Conservation (phyloP, 2,113 vertebrate genomes). For the Saguinus imperator region DNA sequence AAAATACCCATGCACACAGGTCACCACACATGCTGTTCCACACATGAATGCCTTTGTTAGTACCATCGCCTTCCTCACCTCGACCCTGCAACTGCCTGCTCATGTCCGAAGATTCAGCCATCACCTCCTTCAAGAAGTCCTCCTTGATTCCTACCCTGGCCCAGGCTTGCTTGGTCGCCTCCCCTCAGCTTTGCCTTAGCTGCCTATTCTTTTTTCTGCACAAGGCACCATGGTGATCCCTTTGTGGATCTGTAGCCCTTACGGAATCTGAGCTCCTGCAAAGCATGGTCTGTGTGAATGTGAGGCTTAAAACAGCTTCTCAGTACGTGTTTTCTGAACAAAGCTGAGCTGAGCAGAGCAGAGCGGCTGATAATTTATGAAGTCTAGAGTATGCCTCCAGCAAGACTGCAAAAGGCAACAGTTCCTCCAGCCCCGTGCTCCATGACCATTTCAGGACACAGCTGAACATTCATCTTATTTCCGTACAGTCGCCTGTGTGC, state of each 20-base stretch:
- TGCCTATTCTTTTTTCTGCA: background rate
- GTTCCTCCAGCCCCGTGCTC: background rate
- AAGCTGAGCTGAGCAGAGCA: background rate
- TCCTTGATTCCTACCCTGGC: background rate
- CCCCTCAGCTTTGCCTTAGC: background rate
- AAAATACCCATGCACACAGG: background rate
- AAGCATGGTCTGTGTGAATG: accelerated
- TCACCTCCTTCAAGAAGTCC: background rate
- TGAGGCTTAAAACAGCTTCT: background rate
- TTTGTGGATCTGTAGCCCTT: too few relatives aligned
- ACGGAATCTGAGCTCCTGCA: background rate
- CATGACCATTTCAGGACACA: constrained; percentile 61
- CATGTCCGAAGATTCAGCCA: background rate
- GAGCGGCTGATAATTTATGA: background rate
- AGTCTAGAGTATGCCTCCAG: constrained; percentile 11
- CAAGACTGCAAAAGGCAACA: constrained; percentile 43
- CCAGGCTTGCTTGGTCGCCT: too few relatives aligned
- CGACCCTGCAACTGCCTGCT: accelerated
- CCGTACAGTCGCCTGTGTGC: constrained; percentile 74
- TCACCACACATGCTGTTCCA: accelerated
- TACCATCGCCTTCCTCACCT: background rate
- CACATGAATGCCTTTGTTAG: background rate
- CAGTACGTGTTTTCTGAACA: background rate
- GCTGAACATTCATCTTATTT: constrained; percentile 57
- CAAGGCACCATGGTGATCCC: background rate